These are phyloP conservation scores for Caenorhabditis angaria DNA, from an alignment of 2,888 invertebrate genomes.

Conservation along the genomic window DNA sequence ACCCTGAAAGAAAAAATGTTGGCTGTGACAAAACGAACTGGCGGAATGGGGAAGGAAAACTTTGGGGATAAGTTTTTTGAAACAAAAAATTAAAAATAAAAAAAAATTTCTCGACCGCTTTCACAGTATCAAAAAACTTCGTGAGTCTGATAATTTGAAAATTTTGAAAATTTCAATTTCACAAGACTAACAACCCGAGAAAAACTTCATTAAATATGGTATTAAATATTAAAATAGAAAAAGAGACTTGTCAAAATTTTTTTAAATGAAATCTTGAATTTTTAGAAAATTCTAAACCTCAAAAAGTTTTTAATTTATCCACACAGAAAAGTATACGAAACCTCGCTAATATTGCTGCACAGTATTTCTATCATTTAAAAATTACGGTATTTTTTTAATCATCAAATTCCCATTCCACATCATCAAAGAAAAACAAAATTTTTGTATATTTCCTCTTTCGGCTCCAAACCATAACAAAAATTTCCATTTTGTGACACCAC, in stretches of 20 bases:
- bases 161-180: no score
- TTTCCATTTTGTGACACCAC: background rate
- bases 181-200: no score
- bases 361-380: background rate
- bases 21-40: background rate
- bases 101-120: background rate
- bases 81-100: background rate
- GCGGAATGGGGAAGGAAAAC: background rate
- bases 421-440: background rate
- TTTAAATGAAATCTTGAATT: no score
- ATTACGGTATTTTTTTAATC: background rate
- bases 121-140: no score
- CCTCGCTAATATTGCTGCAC: background rate
- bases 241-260: no score
- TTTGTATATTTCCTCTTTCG: background rate
- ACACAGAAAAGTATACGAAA: no score
- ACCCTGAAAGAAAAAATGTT: conserved; percentile 42
- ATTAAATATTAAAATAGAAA: no score
- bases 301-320: no score
- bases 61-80: no score
- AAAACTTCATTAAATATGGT: no score
- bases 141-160: no score
- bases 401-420: background rate
- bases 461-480: background rate
- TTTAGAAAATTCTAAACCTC: no score